Conservation (phyloP, 2,797 vertebrate genomes). For the Myotis vivesi region DNA sequence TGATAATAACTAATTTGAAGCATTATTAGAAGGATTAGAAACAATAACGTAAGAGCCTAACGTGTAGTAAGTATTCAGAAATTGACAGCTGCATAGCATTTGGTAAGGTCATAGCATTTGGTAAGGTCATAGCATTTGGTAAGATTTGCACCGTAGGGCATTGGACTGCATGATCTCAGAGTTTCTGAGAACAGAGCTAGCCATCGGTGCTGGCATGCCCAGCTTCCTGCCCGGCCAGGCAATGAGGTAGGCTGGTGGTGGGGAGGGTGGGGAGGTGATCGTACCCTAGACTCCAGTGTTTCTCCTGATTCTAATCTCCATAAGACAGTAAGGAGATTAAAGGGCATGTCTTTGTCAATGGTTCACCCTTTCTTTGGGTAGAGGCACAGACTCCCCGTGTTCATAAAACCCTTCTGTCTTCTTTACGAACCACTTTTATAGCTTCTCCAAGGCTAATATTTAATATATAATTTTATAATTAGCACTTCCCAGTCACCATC, state of each 20-base stretch:
- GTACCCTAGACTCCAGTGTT: neutral
- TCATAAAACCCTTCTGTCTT: neutral
- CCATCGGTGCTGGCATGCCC: neutral
- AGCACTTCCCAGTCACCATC: neutral
- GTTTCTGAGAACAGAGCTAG: neutral
- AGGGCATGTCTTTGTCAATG: neutral
- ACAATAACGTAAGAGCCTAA: neutral
- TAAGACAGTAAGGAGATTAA: neutral
- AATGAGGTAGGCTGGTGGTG: neutral
- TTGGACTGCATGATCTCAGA: neutral
- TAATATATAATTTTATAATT: neutral
- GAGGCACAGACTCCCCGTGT: neutral
- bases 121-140: neutral
- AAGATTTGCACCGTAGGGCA: neutral
- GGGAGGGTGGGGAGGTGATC: neutral
- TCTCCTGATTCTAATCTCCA: neutral
- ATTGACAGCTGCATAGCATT: neutral
- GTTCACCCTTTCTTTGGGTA: neutral
- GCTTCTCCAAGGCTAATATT: conserved; percentile 17
- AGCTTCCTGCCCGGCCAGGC: neutral
- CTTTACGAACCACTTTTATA: neutral
- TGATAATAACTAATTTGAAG: neutral
- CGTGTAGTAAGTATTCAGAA: neutral
- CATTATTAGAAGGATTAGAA: conserved; percentile 21
- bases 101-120: neutral